Base-by-base conservation (phyloP, 2,113 vertebrate species). In the Alaudala cheleensis region DNA sequence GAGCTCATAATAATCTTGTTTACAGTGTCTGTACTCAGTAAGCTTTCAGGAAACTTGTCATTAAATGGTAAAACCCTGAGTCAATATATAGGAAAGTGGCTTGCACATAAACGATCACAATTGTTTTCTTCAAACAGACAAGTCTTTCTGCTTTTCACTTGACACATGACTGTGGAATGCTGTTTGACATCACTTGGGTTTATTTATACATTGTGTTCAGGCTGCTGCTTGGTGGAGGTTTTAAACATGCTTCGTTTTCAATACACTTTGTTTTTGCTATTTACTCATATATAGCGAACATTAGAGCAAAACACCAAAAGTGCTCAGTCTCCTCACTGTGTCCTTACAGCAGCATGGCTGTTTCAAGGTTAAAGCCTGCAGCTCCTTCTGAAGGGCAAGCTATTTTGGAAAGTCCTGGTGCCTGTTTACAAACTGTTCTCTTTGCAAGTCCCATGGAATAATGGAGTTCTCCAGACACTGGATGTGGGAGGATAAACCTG, bases 91-190 rank as follows among this genome's bases (percentile, higher is more conserved):
- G 57, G 51, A 86, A 73, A 72, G 79, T 58, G 86, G 76, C 83
- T 62, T 73, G 85, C 6, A 42, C 53, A 90, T 93, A 91, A 96
- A 34, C 11, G 26, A 88, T 91, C 86, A 89, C 81, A 81, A 82
- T 92, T 94, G 78, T 93, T 96, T 88, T 31, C 81, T 62, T 42
- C 86, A 84, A 90, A 96, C 95, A 96, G 94, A 76, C 82, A 31
- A 81, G 70, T 85, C 95, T 97, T 97, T 96, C 96, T 97, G 88
- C 56, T 86, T 85, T 67, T 50, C 17, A 21, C 71, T 96, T 91
- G 91, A 97, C 93, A 89, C 92, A 94, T 96, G 69, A 86, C 92
- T 88, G 40, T 93, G 97, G 96, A 96, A 96, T 94, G 94, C 94
- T 92, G 92, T 78, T 95, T 86, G 93, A 90, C 96, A 91, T 93